Evolutionary conservation across 2,888 invertebrate genomes (phyloP).

Genomic region (Yponomeuta sedellus): DNA sequence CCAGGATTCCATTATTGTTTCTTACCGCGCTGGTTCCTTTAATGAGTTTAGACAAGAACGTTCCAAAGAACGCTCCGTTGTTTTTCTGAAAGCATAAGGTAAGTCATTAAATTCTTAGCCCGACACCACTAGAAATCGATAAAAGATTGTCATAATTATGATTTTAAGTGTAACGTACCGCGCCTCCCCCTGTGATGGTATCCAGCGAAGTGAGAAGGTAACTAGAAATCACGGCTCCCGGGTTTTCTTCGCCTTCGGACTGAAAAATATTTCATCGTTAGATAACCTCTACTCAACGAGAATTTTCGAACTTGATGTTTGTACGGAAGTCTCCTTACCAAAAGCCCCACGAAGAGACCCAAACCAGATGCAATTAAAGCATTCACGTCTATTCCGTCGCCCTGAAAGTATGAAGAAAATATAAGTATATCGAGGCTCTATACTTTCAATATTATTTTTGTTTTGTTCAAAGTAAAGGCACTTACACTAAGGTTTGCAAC

Average conservation of each 20-base stretch:
- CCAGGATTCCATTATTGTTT: too few species aligned
- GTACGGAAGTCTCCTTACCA: constrained; percentile 41
- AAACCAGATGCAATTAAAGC: constrained; percentile 58
- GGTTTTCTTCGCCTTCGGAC: constrained; percentile 66
- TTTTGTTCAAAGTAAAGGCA: constrained; percentile 20
- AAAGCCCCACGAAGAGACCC: constrained; percentile 61
- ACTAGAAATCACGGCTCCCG: constrained; percentile 59
- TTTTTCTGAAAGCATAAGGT: constrained; percentile 58
- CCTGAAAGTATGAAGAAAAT: constrained; percentile 41
- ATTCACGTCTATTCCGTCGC: constrained; percentile 66
- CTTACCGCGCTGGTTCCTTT: constrained; percentile 63
- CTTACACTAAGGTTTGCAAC: constrained; percentile 66
- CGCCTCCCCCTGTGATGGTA: constrained; percentile 65
- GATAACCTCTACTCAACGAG: too few species aligned
- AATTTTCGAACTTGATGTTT: too few species aligned
- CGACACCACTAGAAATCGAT: background rate
- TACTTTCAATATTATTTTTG: too few species aligned
- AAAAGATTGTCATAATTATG: constrained; percentile 24
- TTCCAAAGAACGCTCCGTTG: constrained; percentile 67
- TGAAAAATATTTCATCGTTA: constrained; percentile 24
- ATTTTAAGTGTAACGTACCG: constrained; percentile 42
- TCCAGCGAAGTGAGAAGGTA: constrained; percentile 63
- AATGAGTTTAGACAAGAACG: constrained; percentile 54
- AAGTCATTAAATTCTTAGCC: background rate
- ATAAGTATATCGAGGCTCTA: background rate